Base-by-base conservation (phyloP, 2,888 invertebrate species). In the Drosophila glabriapex region DNA sequence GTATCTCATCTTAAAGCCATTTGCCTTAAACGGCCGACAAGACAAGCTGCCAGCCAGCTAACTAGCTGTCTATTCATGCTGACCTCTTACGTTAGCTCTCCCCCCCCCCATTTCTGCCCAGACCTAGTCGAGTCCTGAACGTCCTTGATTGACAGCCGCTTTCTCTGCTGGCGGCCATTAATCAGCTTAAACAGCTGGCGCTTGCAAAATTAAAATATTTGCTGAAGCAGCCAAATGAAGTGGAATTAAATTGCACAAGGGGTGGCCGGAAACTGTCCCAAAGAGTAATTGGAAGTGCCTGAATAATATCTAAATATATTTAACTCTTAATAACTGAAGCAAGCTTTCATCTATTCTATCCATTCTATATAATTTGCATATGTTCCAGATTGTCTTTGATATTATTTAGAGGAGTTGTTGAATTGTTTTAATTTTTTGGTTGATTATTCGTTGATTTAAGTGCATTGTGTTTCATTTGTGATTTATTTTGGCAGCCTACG, bases 111-210 rank as follows among this genome's bases (percentile, higher is more conserved):
- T 2, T 22, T 22, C 19, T 10, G 10, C 28, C 5, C 28, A 16
- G 4, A 33, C 52, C 60, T 28, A 12, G 43, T 7, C 35, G 35
- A 59, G 68, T 76, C 68, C 73, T 79, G 60, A 29, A 68, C 72
- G 72, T 69, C 56, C 72, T 83, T 83, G 82, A 83, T 83, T 83
- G 82, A 83, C 82, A 83, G 83, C 68, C 83, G 76, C 77, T 77
- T 69, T 73, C 64, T 63, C 72, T 77, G 73, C 68, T 79, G 83
- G 80, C 78, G 73, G 76, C 79, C 82, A 83, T 83, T 83, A 83
- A 83, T 83, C 82, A 83, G 82, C 82, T 81, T 83, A 83, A 83
- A 71, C 82, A 83, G 83, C 79, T 83, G 83, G 81, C 81, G 81
- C 82, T 79, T 79, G 83, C 83, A 73, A 83, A 83, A 83, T 83